These are phyloP conservation scores for Anagyrus pseudococci DNA, from an alignment of 2,888 invertebrate genomes.

Conservation along the genomic window DNA sequence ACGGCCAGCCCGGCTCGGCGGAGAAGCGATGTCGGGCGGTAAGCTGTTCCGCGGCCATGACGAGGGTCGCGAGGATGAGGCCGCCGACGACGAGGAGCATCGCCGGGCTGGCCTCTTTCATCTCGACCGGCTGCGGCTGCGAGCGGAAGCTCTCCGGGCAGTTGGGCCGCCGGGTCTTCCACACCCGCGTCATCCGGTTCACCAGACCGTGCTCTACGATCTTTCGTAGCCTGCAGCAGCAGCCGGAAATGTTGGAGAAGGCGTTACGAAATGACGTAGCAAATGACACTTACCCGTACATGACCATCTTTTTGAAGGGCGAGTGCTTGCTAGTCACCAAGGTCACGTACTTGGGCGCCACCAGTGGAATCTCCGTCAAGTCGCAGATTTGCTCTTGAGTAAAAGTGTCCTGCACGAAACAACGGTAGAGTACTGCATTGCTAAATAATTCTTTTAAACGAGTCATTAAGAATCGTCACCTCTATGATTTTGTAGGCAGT, in stretches of 20 bases:
- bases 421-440: background rate
- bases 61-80: conserved; percentile 35
- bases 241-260: too few relatives aligned
- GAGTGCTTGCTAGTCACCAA: conserved; percentile 47
- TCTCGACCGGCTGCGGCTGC: conserved; percentile 47
- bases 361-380: conserved; percentile 63
- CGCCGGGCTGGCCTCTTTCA: conserved; percentile 50
- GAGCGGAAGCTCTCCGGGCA: conserved; percentile 51
- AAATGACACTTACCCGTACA: conserved; percentile 44
- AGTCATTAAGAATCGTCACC: conserved; percentile 33
- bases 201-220: conserved; percentile 47
- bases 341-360: conserved; percentile 43
- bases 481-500: conserved; percentile 74
- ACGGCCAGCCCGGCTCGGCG: too few relatives aligned
- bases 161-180: conserved; percentile 46
- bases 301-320: conserved; percentile 50
- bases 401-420: conserved; percentile 64
- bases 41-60: conserved; percentile 34
- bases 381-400: conserved; percentile 73
- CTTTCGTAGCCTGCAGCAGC: conserved; percentile 43
- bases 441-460: background rate
- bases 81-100: conserved; percentile 42
- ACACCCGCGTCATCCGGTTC: conserved; percentile 42
- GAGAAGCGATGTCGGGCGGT: background rate
- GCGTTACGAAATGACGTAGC: background rate